These are phyloP conservation scores for Lates japonicus DNA, from an alignment of 2,797 vertebrate species.

Conservation along the genomic window DNA sequence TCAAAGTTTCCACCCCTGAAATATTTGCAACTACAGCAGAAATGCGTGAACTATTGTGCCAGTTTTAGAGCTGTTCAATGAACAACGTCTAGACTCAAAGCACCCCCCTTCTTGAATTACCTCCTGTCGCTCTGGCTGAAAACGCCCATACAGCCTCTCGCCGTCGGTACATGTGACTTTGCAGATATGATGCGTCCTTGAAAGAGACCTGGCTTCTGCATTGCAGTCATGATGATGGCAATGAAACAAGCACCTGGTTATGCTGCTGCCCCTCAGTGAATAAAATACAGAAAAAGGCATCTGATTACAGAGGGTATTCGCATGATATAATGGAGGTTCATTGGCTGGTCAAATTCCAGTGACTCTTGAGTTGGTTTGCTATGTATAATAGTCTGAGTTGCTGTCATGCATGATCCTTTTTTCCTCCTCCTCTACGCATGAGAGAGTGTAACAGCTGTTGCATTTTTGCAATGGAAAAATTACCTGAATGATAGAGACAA, in stretches of 20 bases:
- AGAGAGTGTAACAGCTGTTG: neutral
- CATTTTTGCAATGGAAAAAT: neutral
- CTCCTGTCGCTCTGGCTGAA: constrained; percentile 35
- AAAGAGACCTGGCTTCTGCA: constrained; percentile 81
- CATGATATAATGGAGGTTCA: neutral
- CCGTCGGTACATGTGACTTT: constrained; percentile 81
- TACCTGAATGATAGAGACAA: neutral
- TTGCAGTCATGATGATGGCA: constrained; percentile 75
- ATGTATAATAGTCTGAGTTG: neutral
- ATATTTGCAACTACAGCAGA: constrained; percentile 27
- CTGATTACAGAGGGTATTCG: neutral
- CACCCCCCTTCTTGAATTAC: neutral
- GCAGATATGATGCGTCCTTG: constrained; percentile 86
- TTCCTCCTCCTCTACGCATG: neutral
- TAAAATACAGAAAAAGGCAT: constrained; percentile 43
- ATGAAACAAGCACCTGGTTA: constrained; percentile 45
- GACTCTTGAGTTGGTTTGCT: neutral
- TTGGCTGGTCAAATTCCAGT: constrained; percentile 25
- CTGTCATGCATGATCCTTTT: neutral
- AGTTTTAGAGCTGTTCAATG: neutral
- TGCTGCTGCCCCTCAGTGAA: constrained; percentile 71
- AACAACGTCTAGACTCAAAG: neutral
- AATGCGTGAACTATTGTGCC: neutral
- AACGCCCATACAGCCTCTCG: constrained; percentile 61
- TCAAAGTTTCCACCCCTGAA: constrained; percentile 17